Evolutionary conservation across 2,888 invertebrate species (phyloP).

Genomic region (Tuberolachnus salignus): DNA sequence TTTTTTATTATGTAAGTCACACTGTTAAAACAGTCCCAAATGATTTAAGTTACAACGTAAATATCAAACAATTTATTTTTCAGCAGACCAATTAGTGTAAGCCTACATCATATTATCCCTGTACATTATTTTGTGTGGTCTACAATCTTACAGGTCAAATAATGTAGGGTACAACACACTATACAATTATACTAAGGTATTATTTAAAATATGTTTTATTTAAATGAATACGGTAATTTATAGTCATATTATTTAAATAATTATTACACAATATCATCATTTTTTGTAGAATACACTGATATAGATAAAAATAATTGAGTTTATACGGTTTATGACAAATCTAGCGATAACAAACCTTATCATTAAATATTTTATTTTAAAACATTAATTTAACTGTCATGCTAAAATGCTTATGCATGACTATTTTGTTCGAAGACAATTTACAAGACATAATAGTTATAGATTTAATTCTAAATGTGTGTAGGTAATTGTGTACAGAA

Average conservation of each 20-base stretch:
- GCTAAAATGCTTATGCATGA: not conserved
- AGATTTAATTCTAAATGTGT: not conserved
- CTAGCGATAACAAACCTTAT: too few species aligned
- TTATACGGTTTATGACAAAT: too few species aligned
- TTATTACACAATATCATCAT: too few species aligned
- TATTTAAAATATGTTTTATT: not conserved
- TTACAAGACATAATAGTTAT: not conserved
- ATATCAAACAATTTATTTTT: not conserved
- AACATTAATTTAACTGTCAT: not conserved
- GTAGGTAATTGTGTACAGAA: not conserved
- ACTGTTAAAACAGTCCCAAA: not conserved
- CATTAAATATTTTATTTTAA: slow-evolving; percentile 7
- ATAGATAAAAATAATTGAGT: too few species aligned
- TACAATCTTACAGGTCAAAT: slow-evolving; percentile 5
- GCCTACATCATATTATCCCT: not conserved
- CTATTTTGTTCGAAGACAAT: not conserved
- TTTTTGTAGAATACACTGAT: too few species aligned
- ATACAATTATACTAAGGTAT: not conserved
- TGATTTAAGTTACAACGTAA: not conserved
- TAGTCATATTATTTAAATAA: not conserved
- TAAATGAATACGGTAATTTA: not conserved
- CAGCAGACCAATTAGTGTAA: not conserved
- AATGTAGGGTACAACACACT: not conserved
- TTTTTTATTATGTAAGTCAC: not conserved
- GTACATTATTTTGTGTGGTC: not conserved